phyloP scores from a whole-genome alignment of 2,113 vertebrate genomes.

The Bubo bubo region DNA sequence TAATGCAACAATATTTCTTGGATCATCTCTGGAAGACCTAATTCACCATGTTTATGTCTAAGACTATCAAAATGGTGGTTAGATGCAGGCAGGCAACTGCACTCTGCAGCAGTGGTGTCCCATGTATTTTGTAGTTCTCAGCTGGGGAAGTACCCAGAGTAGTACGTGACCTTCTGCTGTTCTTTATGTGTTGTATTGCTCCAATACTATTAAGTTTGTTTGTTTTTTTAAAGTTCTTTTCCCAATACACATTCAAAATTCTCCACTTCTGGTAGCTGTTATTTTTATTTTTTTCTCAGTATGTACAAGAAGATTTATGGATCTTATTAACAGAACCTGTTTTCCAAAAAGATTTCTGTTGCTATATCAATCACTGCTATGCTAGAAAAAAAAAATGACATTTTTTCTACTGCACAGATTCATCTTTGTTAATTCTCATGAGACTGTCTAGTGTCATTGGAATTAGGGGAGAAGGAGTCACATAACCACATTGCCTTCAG shows the following conservation, averaged over 20 bases:
- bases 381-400: accelerated
- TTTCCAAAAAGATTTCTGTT: constrained; percentile 3
- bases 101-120: background rate
- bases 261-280: background rate
- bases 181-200: background rate
- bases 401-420: background rate
- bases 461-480: background rate
- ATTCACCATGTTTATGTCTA: background rate
- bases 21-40: background rate
- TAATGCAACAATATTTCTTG: background rate
- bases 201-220: background rate
- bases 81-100: background rate
- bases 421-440: background rate
- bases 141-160: background rate
- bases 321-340: background rate
- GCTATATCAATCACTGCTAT: background rate
- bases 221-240: background rate
- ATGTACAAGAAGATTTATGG: constrained; percentile 22
- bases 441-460: background rate
- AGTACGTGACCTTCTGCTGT: background rate
- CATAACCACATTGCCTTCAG: background rate
- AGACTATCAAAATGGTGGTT: background rate
- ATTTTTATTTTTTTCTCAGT: background rate
- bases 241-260: background rate
- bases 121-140: background rate